These are phyloP conservation scores for Oithona nana DNA, from an alignment of 2,888 invertebrate genomes.

Conservation along the genomic window DNA sequence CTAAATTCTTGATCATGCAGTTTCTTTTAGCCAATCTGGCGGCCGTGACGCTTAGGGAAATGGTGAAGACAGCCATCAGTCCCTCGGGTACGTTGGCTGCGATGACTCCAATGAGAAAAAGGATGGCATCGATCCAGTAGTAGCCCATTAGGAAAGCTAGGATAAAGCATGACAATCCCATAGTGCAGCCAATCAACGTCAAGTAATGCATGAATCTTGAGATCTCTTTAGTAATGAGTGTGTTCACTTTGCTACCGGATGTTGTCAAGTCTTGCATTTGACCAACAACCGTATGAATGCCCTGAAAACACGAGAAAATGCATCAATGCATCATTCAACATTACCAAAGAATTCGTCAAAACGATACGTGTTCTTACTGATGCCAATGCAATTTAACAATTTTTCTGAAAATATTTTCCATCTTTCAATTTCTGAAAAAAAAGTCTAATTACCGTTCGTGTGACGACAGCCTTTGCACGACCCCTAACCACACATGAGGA, in stretches of 20 bases:
- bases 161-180: conserved; percentile 1
- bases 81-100: conserved; percentile 16
- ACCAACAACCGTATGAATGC: background rate
- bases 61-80: conserved; percentile 15
- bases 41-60: conserved; percentile 6
- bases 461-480: background rate
- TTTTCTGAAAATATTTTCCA: too few relatives aligned
- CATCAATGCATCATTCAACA: too few relatives aligned
- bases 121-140: conserved; percentile 17
- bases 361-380: too few relatives aligned
- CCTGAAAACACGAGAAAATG: background rate
- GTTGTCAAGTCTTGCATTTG: conserved; percentile 4
- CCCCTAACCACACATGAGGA: conserved; percentile 3
- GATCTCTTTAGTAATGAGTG: conserved; percentile 8
- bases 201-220: conserved; percentile 5
- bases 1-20: conserved; percentile 20
- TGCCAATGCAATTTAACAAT: too few relatives aligned
- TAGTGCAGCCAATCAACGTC: background rate
- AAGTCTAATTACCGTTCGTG: conserved; percentile 1
- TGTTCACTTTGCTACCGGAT: background rate
- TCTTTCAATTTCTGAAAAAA: too few relatives aligned
- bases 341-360: too few relatives aligned
- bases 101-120: conserved; percentile 16
- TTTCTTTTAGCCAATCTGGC: conserved; percentile 19
- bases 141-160: conserved; percentile 15